These are phyloP conservation scores for Cancer borealis DNA, from an alignment of 2,888 invertebrate species.

Conservation along the genomic window DNA sequence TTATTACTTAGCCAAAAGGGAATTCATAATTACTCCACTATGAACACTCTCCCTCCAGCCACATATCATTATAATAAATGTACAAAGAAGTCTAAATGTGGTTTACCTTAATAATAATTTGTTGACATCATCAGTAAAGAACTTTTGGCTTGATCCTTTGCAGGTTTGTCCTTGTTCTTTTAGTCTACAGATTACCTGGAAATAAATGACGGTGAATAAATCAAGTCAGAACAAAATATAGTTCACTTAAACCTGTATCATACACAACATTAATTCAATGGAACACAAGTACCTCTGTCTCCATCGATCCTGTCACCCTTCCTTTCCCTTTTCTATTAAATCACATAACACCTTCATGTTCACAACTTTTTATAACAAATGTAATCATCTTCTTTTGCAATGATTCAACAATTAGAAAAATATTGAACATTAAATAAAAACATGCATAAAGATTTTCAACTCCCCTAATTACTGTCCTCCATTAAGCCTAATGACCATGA, in stretches of 20 bases:
- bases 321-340: too few relatives aligned
- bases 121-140: conserved; percentile 82
- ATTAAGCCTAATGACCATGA: too few relatives aligned
- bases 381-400: too few relatives aligned
- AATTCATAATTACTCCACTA: neutral
- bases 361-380: too few relatives aligned
- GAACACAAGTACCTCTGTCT: too few relatives aligned
- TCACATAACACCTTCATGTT: too few relatives aligned
- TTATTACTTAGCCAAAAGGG: neutral
- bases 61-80: neutral
- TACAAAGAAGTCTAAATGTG: neutral
- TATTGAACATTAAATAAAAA: too few relatives aligned
- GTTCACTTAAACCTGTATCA: neutral
- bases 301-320: too few relatives aligned
- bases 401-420: too few relatives aligned
- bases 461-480: too few relatives aligned
- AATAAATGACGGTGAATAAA: conserved; percentile 2
- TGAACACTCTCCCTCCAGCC: neutral
- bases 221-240: neutral
- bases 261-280: neutral
- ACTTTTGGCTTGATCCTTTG: conserved; percentile 82
- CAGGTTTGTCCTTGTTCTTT: conserved; percentile 79
- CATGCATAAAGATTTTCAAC: too few relatives aligned
- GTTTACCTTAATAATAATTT: conserved; percentile 82
- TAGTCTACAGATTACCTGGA: conserved; percentile 71